Base-by-base conservation (phyloP, 2,888 invertebrate genomes). In the Trichopria drosophilae region DNA sequence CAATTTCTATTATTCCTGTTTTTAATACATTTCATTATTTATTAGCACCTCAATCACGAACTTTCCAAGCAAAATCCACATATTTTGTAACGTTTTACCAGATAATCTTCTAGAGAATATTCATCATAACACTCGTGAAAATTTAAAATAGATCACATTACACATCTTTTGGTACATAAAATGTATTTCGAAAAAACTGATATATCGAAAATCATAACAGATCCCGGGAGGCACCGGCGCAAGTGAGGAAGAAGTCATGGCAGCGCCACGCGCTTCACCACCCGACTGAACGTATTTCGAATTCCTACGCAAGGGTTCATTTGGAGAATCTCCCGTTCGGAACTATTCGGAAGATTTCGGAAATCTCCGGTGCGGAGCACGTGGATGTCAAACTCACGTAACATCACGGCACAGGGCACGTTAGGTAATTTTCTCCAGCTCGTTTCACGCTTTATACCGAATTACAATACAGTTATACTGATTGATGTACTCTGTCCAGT, bases 241-340 rank as follows among this genome's bases (percentile, higher is more conserved):
- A 22, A 24, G 15, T n/a, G 9, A 16, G 15, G 24, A 7, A 34
- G 20, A 53, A 53, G 46, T 58, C 48, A 59, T 55, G 61, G 55
- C 60, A 59, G 63, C 63, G 67, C 58, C 65, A 67, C 71, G 69
- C 71, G 69, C 62, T n/a, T n/a, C n/a, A 67, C 63, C 42, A 68
- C 63, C 63, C 68, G 67, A 69, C 71, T 69, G 69, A 65, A 61
- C 62, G 64, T 67, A 73, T 72, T 73, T 70, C 71, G 64, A 63
- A 62, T 66, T 61, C n/a, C n/a, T n/a, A n/a, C n/a, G n/a, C 57
- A 59, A 53, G 58, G 56, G 55, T 60, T 46, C 39, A 60, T 64
- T 63, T 61, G 61, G 66, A n/a, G n/a, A 65, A 66, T 66, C 67
- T 53, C 46, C 31, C 23, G 53, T 24, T 64, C 67, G 68, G 64